phyloP scores from a whole-genome alignment of 2,797 vertebrate genomes.

The Lacerta bilineata region DNA sequence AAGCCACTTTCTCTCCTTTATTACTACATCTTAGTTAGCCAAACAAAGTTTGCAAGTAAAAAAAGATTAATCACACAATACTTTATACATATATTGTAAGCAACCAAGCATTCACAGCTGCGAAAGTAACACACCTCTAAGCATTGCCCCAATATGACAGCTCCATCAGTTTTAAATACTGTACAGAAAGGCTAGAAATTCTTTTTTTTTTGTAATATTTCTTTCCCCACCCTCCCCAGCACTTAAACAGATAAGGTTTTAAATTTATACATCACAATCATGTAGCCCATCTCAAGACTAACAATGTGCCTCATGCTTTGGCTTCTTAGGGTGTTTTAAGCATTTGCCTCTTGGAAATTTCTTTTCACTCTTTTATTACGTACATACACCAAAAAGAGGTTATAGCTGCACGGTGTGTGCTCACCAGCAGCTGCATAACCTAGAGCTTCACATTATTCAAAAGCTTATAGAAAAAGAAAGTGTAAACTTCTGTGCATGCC shows the following conservation, averaged over 20 bases:
- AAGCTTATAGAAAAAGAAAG: conserved; percentile 80
- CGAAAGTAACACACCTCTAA: conserved; percentile 73
- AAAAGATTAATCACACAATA: conserved; percentile 83
- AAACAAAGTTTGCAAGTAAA: conserved; percentile 82
- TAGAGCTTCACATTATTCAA: conserved; percentile 88
- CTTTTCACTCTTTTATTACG: conserved; percentile 85
- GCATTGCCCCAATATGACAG: conserved; percentile 74
- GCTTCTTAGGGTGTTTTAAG: conserved; percentile 81
- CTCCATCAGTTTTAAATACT: conserved; percentile 83
- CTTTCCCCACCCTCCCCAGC: conserved; percentile 61
- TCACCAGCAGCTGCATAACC: conserved; percentile 78
- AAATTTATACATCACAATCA: conserved; percentile 88
- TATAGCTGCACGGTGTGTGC: conserved; percentile 82
- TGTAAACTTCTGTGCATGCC: conserved; percentile 81
- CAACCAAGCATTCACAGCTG: conserved; percentile 89
- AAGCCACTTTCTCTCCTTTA: conserved; percentile 80
- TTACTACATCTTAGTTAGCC: conserved; percentile 83
- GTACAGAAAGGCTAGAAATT: conserved; percentile 89
- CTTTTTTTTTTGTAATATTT: conserved; percentile 63
- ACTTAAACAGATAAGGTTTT: conserved; percentile 87
- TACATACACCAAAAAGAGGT: conserved; percentile 86
- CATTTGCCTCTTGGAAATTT: conserved; percentile 79
- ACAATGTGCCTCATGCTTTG: conserved; percentile 97
- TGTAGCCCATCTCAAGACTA: conserved; percentile 88
- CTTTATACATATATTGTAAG: conserved; percentile 88